Conservation (phyloP, 2,888 invertebrate genomes). For the Aphelenchoides bicaudatus region DNA sequence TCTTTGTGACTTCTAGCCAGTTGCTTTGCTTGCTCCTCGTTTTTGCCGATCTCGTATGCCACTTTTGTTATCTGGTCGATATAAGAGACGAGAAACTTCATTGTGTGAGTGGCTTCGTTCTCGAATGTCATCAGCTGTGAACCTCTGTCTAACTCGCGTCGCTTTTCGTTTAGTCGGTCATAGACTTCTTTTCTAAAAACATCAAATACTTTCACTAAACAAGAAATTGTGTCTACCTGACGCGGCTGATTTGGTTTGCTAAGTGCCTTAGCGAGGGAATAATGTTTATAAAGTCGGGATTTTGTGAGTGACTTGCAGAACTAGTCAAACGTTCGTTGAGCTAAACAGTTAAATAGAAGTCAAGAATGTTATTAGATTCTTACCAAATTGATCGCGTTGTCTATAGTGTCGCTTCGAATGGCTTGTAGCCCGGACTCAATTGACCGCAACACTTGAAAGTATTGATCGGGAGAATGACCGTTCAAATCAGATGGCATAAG, state of each 20-base stretch:
- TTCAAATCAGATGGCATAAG: too few species aligned
- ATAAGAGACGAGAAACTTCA: conserved; percentile 34
- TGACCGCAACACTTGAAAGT: background rate
- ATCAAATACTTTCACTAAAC: background rate
- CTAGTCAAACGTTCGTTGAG: too few species aligned
- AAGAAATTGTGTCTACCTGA: too few species aligned
- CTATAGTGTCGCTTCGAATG: background rate
- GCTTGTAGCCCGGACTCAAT: background rate
- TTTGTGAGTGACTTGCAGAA: too few species aligned
- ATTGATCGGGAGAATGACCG: background rate
- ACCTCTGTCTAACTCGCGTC: background rate
- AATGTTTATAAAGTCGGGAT: background rate
- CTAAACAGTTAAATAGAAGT: too few species aligned
- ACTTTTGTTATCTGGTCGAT: conserved; percentile 46
- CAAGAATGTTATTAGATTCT: too few species aligned
- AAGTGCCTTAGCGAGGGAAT: background rate
- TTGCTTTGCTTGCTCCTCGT: conserved; percentile 30
- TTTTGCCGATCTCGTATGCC: conserved; percentile 42
- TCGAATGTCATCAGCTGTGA: conserved; percentile 12
- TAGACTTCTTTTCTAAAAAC: conserved; percentile 11
- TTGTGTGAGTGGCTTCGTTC: background rate
- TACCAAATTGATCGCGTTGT: too few species aligned
- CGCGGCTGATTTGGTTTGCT: too few species aligned
- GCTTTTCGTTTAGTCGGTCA: conserved; percentile 1
- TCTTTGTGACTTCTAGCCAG: conserved; percentile 41